Evolutionary conservation across 2,113 vertebrate genomes (phyloP).

Genomic region (Herpailurus yagouaroundi): DNA sequence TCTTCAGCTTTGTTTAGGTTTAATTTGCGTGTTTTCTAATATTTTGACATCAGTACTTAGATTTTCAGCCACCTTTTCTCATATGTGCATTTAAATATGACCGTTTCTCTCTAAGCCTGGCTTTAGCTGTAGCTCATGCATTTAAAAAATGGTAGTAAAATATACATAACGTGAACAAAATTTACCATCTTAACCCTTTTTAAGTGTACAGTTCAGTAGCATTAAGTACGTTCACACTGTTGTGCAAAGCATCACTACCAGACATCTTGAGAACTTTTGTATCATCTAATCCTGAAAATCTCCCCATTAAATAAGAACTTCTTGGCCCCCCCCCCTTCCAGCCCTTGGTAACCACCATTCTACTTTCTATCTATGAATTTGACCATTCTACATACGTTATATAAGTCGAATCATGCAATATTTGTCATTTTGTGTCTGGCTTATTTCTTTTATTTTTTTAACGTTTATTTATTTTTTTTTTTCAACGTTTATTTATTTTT

Average conservation of each 20-base stretch:
- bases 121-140: neutral
- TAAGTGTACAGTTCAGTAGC: neutral
- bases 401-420: neutral
- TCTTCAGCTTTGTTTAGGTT: neutral
- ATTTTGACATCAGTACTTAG: neutral
- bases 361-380: neutral
- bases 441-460: neutral
- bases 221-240: neutral
- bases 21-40: neutral
- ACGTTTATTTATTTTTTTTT: too few relatives aligned
- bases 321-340: neutral
- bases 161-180: neutral
- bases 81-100: neutral
- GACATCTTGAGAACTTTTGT: neutral
- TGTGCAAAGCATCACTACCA: neutral
- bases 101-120: neutral
- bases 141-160: neutral
- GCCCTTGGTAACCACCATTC: neutral
- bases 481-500: too few relatives aligned
- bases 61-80: slow-evolving; percentile 45
- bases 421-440: neutral
- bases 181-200: neutral
- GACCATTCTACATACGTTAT: neutral
- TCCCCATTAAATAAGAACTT: neutral
- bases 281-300: neutral